A percentile compares a stretch with the other conserved stretches of the same genome.
Evolutionary conservation across 2,797 vertebrate species (phyloP).

Genomic region (Coregonus suidteri): DNA sequence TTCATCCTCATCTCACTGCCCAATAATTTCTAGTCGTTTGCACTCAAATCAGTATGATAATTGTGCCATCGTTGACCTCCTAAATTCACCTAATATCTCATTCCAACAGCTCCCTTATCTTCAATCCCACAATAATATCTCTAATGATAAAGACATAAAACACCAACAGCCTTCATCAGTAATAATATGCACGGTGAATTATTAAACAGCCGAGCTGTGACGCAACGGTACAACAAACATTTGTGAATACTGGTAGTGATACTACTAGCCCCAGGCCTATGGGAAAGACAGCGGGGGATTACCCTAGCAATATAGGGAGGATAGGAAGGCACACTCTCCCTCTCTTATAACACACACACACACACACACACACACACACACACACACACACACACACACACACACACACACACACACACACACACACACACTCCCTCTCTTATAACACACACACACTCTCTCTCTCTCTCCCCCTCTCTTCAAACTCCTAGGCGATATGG

Average conservation of each 20-base stretch:
- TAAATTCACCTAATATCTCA: neutral
- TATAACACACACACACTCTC: too few relatives aligned
- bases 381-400: neutral
- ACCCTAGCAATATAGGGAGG: too few relatives aligned
- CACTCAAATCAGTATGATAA: neutral
- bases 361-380: conserved; percentile 16
- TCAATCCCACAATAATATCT: neutral
- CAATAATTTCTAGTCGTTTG: neutral
- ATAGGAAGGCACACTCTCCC: too few relatives aligned
- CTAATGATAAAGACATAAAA: conserved; percentile 2
- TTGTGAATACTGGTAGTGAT: neutral
- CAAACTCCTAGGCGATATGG: neutral
- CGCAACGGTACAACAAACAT: neutral
- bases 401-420: too few relatives aligned
- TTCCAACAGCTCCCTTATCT: neutral
- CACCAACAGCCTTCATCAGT: neutral
- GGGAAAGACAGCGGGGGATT: too few relatives aligned
- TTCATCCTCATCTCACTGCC: neutral
- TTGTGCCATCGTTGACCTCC: neutral
- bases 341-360: too few relatives aligned
- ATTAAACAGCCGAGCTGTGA: neutral
- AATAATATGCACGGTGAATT: neutral
- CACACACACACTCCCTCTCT: too few relatives aligned
- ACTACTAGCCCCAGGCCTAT: too few relatives aligned
- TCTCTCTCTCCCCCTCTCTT: neutral